Evolutionary conservation across 2,113 vertebrate genomes (phyloP), one percentile per base, ranked within the genome.

Genomic region (Cyanoliseus patagonus): DNA sequence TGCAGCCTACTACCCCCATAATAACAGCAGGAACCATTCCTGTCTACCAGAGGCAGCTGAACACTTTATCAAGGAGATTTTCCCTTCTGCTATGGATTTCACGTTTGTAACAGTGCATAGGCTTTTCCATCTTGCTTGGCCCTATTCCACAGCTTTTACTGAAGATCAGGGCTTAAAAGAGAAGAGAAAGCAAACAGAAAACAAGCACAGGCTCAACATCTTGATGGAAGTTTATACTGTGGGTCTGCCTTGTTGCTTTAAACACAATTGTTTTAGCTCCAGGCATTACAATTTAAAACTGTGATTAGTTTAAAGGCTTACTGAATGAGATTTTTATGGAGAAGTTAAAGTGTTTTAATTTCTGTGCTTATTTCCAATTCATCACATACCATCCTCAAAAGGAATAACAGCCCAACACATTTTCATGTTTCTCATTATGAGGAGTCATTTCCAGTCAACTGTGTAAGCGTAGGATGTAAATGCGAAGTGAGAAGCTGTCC

Each of bases 241-340:
- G 20, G 8, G 47, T 82, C 83, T 93, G 86, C 37, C 57, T 83
- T 86, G 39, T 84, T 94, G 83, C 86, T 91, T 90, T 92, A 86
- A 95, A 82, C 57, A 82, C 77, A 88, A 76, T 61, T 72, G 47
- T 27, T 86, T 93, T 84, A 93, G 92, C 92, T 96, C 41, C 80
- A 82, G 88, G 87, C 80, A 62, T 91, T 82, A 73, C 41, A 49
- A 11, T 90, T 93, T 81, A 33, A 23, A 94, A 88, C 63, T 88
- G 61, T 89, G 85, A 94, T 89, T 85, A 95, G 51, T 94, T 90
- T 88, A 94, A 94, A 73, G 49, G 73, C 74, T 94, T 62, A 82
- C 22, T 90, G 77, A 90, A 90, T 46, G 37, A 4, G 4, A 73
- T 86, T 88, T 96, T 96, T 79, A 92, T 76, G 55, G 73, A 79